These are phyloP conservation scores for Oncorhynchus kisutch DNA, from an alignment of 2,113 vertebrate species.

Conservation along the genomic window DNA sequence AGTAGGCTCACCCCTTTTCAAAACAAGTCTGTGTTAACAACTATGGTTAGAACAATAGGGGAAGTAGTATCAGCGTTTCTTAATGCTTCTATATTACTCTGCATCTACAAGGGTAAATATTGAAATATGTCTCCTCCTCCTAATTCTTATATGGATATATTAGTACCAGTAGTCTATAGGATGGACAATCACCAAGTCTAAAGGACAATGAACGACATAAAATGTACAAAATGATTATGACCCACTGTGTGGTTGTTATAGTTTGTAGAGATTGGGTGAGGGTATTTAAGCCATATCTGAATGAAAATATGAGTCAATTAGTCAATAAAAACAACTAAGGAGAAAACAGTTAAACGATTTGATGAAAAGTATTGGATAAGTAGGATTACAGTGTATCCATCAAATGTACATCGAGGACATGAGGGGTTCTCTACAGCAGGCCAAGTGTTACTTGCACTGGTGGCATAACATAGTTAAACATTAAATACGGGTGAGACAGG, in stretches of 20 bases:
- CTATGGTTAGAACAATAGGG: conserved; percentile 31
- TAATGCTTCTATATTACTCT: conserved; percentile 32
- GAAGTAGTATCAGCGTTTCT: conserved; percentile 24
- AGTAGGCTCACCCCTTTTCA: conserved; percentile 22
- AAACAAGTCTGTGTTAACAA: conserved; percentile 30
- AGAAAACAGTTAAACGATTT: conserved; percentile 12
- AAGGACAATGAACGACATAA: conserved; percentile 25
- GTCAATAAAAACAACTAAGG: conserved; percentile 12
- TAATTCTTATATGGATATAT: conserved; percentile 42
- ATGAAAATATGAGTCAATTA: neutral
- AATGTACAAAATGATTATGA: conserved; percentile 15
- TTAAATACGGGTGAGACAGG: neutral
- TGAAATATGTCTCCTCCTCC: conserved; percentile 37
- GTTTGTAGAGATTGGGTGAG: neutral
- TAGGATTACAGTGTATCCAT: no score
- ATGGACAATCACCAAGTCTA: conserved; percentile 40
- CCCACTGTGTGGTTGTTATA: conserved; percentile 17
- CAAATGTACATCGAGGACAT: no score
- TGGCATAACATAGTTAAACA: conserved; percentile 13
- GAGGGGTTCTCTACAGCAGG: neutral
- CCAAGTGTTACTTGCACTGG: conserved; percentile 47
- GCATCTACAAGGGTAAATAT: conserved; percentile 48
- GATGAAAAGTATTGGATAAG: neutral
- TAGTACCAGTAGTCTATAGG: conserved; percentile 39
- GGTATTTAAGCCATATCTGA: neutral